phyloP scores from a whole-genome alignment of 2,797 vertebrate species.

The Cephalopachus bancanus region DNA sequence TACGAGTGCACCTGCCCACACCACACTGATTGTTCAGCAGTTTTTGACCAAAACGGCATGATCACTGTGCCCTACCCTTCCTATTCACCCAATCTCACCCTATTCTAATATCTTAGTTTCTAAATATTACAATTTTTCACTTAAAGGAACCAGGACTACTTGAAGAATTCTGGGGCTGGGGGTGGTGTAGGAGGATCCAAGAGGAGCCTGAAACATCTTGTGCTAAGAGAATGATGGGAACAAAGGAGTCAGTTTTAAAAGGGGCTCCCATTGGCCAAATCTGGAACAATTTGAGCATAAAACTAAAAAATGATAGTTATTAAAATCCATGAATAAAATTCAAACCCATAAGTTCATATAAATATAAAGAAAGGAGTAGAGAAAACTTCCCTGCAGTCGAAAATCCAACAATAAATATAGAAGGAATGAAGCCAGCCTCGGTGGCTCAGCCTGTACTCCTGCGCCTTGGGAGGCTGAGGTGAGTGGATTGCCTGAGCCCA shows the following conservation, averaged over 20 bases:
- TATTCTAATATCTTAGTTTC: not conserved
- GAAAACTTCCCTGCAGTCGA: constrained; percentile 14
- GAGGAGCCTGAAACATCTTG: not conserved
- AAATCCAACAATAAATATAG: not conserved
- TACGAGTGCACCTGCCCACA: too few relatives aligned
- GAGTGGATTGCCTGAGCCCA: too few relatives aligned
- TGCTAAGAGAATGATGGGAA: not conserved
- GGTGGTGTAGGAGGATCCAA: not conserved
- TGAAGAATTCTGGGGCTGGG: not conserved
- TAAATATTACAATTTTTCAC: constrained; percentile 46
- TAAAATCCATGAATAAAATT: constrained; percentile 21
- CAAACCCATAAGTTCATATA: not conserved
- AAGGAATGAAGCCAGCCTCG: not conserved
- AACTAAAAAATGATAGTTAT: not conserved
- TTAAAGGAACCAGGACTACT: constrained; percentile 21
- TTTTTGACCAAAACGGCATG: too few relatives aligned
- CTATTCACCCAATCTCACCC: too few relatives aligned
- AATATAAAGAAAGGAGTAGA: not conserved
- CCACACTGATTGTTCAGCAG: too few relatives aligned
- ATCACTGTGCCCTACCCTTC: too few relatives aligned
- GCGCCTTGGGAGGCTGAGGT: too few relatives aligned
- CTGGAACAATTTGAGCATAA: not conserved
- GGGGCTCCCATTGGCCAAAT: not conserved
- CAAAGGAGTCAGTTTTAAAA: not conserved
- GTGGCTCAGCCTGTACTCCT: too few relatives aligned